Evolutionary conservation across 2,797 vertebrate species (phyloP).

Genomic region (Acanthurus leucopareius): DNA sequence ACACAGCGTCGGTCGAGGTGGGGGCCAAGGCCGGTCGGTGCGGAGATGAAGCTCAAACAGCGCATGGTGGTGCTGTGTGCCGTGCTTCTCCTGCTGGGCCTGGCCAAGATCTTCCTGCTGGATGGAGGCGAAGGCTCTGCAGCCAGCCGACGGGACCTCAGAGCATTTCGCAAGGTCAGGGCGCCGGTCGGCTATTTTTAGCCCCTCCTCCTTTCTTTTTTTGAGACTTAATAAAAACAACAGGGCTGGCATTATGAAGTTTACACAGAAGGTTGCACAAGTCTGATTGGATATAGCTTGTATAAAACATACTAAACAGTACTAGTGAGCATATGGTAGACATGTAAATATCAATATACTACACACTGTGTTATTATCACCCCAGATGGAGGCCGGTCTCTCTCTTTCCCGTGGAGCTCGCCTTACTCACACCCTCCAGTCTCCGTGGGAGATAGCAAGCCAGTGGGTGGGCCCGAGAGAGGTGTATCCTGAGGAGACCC

Average conservation of each 20-base stretch:
- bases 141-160: conserved; percentile 93
- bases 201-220: not conserved
- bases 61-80: conserved; percentile 94
- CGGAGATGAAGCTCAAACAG: conserved; percentile 98
- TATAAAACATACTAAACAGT: not conserved
- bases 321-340: not conserved
- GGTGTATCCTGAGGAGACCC: conserved; percentile 97
- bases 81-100: conserved; percentile 96
- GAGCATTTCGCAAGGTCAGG: conserved; percentile 90
- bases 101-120: conserved; percentile 98
- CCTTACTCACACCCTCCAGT: conserved; percentile 95
- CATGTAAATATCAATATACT: no score
- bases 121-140: conserved; percentile 96
- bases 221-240: not conserved
- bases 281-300: not conserved
- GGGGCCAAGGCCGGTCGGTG: conserved; percentile 48
- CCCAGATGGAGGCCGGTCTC: conserved; percentile 92
- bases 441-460: conserved; percentile 97
- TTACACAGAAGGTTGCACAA: not conserved
- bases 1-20: conserved; percentile 55
- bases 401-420: conserved; percentile 89
- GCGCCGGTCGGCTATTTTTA: not conserved
- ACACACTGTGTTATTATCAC: not conserved
- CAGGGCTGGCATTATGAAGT: not conserved
- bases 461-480: conserved; percentile 98